A percentile compares a stretch with the other conserved stretches of the same genome.
Evolutionary conservation across 2,113 vertebrate species (phyloP).

Genomic region (Vimba vimba): DNA sequence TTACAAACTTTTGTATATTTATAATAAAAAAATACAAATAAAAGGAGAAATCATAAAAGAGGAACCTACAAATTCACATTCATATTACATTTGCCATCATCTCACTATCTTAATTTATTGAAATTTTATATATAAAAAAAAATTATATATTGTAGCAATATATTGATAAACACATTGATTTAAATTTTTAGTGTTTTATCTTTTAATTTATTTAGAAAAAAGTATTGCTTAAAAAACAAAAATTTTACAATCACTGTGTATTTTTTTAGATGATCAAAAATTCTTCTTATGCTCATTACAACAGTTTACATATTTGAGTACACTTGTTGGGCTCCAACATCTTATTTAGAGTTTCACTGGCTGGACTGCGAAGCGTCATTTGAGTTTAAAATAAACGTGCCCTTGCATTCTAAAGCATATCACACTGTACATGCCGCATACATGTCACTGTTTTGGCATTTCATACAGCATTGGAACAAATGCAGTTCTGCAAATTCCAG

Average conservation of each 20-base stretch:
- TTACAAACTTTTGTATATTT: too few species aligned
- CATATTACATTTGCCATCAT: neutral
- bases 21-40: neutral
- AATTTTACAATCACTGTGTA: neutral
- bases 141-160: neutral
- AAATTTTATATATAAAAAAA: too few species aligned
- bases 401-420: neutral
- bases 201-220: neutral
- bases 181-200: neutral
- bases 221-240: neutral
- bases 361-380: neutral
- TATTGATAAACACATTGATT: neutral
- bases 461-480: neutral
- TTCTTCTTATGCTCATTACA: neutral
- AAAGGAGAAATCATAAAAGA: neutral
- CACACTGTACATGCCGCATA: neutral
- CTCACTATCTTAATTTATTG: neutral
- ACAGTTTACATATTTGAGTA: neutral
- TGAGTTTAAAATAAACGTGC: neutral
- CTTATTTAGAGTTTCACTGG: neutral
- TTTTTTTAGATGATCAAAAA: neutral
- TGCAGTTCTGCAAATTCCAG: neutral
- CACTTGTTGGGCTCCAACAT: neutral
- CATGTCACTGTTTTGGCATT: slow-evolving; percentile 9
- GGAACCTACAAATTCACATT: neutral